Conservation (phyloP, 2,113 vertebrate species). For the Tachuris rubrigastra region DNA sequence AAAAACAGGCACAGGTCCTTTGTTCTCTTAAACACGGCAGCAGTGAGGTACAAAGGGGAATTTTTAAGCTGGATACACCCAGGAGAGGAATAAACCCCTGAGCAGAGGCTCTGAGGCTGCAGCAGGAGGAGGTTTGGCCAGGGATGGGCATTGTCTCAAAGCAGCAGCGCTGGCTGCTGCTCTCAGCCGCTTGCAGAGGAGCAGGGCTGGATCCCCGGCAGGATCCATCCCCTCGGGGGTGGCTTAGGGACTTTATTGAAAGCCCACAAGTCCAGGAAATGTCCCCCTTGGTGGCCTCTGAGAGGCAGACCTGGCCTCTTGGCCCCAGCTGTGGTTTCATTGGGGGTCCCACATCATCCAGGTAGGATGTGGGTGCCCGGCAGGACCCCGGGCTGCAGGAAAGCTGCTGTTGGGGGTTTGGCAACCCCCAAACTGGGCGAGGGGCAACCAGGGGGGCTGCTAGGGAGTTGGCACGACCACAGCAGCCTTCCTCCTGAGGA, state of each 20-base stretch:
- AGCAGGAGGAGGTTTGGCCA: neutral
- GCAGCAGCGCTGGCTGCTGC: neutral
- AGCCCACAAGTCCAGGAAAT: neutral
- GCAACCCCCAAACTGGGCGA: fast-evolving
- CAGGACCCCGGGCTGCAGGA: neutral
- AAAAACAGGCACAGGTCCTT: neutral
- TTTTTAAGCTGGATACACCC: neutral
- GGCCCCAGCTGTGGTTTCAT: fast-evolving
- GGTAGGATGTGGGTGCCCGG: neutral
- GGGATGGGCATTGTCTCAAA: fast-evolving
- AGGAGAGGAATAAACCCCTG: neutral
- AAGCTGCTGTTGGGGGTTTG: neutral
- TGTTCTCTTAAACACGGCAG: neutral
- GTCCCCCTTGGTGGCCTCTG: neutral
- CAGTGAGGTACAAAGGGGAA: neutral
- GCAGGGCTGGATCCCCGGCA: neutral
- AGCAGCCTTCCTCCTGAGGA: neutral
- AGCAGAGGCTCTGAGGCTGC: neutral
- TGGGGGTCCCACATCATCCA: neutral
- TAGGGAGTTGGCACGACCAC: neutral
- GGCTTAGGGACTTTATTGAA: fast-evolving
- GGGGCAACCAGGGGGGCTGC: neutral
- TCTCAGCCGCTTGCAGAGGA: fast-evolving
- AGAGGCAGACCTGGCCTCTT: neutral
- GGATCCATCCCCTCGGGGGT: fast-evolving